Base-by-base conservation (phyloP, 2,797 vertebrate species). In the Scyliorhinus canicula region DNA sequence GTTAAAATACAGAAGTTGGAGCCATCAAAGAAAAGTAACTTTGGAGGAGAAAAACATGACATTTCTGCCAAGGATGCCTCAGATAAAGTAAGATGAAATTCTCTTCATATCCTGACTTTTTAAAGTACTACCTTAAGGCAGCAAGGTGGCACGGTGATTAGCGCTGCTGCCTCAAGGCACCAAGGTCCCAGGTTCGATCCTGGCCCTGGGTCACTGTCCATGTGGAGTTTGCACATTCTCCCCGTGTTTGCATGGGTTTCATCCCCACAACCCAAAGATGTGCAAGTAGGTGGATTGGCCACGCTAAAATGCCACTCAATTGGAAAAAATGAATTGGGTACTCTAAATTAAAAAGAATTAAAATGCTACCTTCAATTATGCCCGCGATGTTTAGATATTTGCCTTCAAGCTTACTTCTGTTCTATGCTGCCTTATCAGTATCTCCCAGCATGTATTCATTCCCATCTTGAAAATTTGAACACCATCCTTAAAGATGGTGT, bases 21-120 rank as follows among this genome's bases (percentile, higher is more conserved):
- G 16, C 50, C 1, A 88, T 65, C 84, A 65, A 95, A 94, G 79
- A 79, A 69, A 84, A 95, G 31, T n/a, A 8, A 57, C 40, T 55
- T 44, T 52, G 91, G 50, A 57, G 67, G 79, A 95, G 95, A 93
- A 40, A 95, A 52, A 95, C 91, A 88, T 95, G 35, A 95, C 44
- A 88, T 60, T 93, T 40, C 40, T 65, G 57, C 79, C 47, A 88
- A 74, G 85, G 91, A 95, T 95, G 85, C 84, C 71, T 50, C 95
- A 52, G 50, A 44, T 21, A 95, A 95, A 84, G 95, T 95, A 95
- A 93, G 91, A 50, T 69, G 4, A 31, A 71, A 50, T 93, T 93
- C 11, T 93, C 47, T 69, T 69, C 40, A 71, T 67, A 67, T 50
- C 65, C 24, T 93, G 21, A 93, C 44, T 93, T 93, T 12, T 50